Conservation (phyloP, 2,113 vertebrate species). For the Nesogale talazaci region DNA sequence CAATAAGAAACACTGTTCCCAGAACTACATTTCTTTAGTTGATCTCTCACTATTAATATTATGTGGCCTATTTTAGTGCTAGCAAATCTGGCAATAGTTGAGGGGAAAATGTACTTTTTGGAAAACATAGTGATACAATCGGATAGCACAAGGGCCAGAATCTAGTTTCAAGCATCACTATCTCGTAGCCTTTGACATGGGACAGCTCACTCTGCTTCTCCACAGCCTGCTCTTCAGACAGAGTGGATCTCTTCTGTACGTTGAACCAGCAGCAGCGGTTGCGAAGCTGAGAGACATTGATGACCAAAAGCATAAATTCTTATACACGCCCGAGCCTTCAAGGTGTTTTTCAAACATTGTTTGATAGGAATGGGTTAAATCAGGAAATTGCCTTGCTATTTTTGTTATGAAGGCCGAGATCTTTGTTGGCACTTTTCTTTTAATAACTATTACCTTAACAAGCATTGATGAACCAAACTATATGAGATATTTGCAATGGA, state of each 20-base stretch:
- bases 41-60: background rate
- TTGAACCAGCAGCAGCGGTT: background rate
- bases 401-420: background rate
- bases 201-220: background rate
- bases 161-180: background rate
- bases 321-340: background rate
- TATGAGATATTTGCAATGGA: background rate
- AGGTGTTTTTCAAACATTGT: background rate
- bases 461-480: background rate
- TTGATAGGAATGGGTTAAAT: background rate
- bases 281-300: background rate
- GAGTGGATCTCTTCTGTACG: background rate
- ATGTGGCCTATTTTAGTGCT: background rate
- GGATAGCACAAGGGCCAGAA: background rate
- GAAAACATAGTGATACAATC: background rate
- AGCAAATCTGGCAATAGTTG: background rate
- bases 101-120: background rate
- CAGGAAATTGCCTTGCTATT: background rate
- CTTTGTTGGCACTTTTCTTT: background rate
- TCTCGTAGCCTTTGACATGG: accelerated
- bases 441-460: background rate
- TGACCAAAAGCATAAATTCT: background rate
- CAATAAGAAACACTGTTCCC: background rate
- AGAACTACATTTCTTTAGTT: background rate
- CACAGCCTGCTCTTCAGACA: too few relatives aligned